Evolutionary conservation across 2,888 invertebrate species (phyloP), one percentile per base, ranked within the genome.

Genomic region (Eristalis intricaria): DNA sequence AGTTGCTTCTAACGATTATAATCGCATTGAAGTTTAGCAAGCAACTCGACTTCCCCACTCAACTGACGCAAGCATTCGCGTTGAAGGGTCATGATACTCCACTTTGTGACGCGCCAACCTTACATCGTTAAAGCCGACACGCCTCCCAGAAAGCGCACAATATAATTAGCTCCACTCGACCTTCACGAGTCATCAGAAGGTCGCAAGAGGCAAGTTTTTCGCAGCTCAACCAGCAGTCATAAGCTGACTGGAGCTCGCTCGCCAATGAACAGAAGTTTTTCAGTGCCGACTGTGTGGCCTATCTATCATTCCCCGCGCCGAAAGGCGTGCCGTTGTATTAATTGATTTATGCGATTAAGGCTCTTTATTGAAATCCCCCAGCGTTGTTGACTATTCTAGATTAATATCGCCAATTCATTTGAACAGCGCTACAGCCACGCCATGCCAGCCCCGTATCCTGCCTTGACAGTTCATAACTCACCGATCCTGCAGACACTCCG

Each of bases 381-480:
- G 50, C 50, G 8, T 50, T 50, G 50, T 50, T 50, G 50, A 50
- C 19, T 10, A 8, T 38, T 56, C 38, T 19, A 64, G 26, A 65
- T 50, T 23, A 74, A 19, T 74, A 35, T 29, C 69, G 11, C 22
- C 50, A 19, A 22, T 38, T 70, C 50, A 13, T 60, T 63, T 29
- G 15, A 43, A 73, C 26, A 74, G 64, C 50, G 38, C 19, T 19
- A 19, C 13, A n/a, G 50, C 50, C 50, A 19, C n/a, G 50, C 50
- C 50, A 50, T 8, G 50, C 50, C 50, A 19, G 50, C 50, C 32
- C 68, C n/a, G 32, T 68, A 64, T 50, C 50, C 32, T 35, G 32
- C 35, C 38, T 38, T 68, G 80, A 65, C 68, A 74, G 56, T 63
- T 38, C 68, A 75, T 81, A 74, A 70, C 56, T 86, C 68, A 76